Percentiles rank a stretch among this genome's conserved stretches.
These are phyloP conservation scores for Rhagium mordax DNA, from an alignment of 2,888 invertebrate species.

Conservation along the genomic window DNA sequence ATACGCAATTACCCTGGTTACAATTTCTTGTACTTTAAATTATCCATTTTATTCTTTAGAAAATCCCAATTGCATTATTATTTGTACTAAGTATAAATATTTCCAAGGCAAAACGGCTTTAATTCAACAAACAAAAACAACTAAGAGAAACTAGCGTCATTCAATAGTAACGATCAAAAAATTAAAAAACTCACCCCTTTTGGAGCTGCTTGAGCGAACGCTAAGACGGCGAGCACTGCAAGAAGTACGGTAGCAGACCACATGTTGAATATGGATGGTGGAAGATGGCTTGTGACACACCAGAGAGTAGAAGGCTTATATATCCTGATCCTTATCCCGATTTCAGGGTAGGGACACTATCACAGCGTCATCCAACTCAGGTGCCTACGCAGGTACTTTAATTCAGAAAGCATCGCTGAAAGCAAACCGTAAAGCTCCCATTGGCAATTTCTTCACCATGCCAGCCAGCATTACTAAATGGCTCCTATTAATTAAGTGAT, in stretches of 20 bases:
- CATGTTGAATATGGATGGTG: constrained; percentile 19
- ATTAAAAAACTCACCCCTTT: constrained; percentile 44
- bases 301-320: constrained; percentile 18
- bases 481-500: neutral
- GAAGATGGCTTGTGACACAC: neutral
- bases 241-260: constrained; percentile 27
- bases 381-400: constrained; percentile 31
- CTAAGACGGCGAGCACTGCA: constrained; percentile 35
- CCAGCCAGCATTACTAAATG: neutral
- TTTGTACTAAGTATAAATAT: too few species aligned
- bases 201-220: constrained; percentile 39
- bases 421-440: neutral
- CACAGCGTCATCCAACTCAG: constrained; percentile 3
- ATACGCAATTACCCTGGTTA: too few species aligned
- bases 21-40: too few species aligned
- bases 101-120: too few species aligned
- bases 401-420: neutral
- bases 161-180: neutral
- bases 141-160: neutral
- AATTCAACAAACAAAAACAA: too few species aligned
- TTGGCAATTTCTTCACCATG: too few species aligned
- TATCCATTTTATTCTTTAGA: too few species aligned
- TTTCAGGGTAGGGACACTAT: constrained; percentile 16
- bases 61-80: too few species aligned
- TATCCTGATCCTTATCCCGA: constrained; percentile 16